These are phyloP conservation scores for Augiades crinisus DNA, from an alignment of 2,888 invertebrate genomes.

Conservation along the genomic window DNA sequence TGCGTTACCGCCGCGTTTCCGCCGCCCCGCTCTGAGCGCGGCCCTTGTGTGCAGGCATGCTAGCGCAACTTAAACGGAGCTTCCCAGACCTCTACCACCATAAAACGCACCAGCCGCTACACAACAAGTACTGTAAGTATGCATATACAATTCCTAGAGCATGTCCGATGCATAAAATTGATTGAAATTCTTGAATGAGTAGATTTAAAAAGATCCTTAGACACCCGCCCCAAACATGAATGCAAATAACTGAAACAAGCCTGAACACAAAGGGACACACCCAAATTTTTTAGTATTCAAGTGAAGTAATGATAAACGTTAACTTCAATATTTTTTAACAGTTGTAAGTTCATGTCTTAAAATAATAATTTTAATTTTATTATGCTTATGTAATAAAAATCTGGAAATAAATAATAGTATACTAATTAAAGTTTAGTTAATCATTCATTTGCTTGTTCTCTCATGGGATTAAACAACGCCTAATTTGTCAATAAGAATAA, in stretches of 20 bases:
- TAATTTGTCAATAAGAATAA: background rate
- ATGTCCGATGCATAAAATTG: constrained; percentile 31
- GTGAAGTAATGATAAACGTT: background rate
- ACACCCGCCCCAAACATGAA: constrained; percentile 9
- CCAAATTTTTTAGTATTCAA: constrained; percentile 10
- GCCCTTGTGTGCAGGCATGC: constrained; percentile 89
- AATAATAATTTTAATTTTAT: background rate
- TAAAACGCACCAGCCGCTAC: constrained; percentile 89
- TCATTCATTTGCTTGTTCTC: constrained; percentile 19
- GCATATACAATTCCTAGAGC: constrained; percentile 55
- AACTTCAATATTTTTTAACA: background rate
- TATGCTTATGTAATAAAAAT: background rate
- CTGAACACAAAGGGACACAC: constrained; percentile 20
- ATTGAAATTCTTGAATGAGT: constrained; percentile 22
- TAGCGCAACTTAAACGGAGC: constrained; percentile 94
- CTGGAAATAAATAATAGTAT: background rate
- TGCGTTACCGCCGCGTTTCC: constrained; percentile 35
- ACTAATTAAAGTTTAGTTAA: constrained; percentile 2
- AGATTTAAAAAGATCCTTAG: constrained; percentile 15
- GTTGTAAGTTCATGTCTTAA: no score
- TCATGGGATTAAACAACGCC: background rate
- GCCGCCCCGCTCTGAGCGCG: constrained; percentile 75
- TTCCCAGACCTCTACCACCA: constrained; percentile 91
- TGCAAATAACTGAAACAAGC: constrained; percentile 18
- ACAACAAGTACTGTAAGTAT: constrained; percentile 86